These are phyloP conservation scores for Vidua macroura DNA, from an alignment of 2,113 vertebrate genomes.

Conservation along the genomic window DNA sequence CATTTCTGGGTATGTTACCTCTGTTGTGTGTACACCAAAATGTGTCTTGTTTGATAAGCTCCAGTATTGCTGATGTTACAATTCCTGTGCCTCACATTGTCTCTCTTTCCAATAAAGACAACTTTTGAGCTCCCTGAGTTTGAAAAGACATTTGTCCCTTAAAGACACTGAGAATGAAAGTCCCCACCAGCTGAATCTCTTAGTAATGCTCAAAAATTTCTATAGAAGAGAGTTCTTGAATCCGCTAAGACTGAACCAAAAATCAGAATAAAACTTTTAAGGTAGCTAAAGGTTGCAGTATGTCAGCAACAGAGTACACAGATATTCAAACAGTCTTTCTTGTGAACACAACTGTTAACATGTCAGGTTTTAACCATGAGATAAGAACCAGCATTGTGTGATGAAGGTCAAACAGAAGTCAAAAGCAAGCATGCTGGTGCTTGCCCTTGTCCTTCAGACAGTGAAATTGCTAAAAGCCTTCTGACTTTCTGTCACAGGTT, in stretches of 20 bases:
- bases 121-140: not conserved
- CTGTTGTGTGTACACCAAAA: not conserved
- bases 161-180: not conserved
- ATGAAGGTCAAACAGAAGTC: conserved; percentile 6
- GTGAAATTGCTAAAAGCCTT: not conserved
- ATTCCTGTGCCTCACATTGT: not conserved
- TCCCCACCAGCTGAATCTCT: not conserved
- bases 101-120: not conserved
- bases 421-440: not conserved
- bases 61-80: not conserved
- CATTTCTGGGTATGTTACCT: fast-evolving
- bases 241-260: not conserved
- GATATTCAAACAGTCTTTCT: not conserved
- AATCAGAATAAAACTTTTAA: not conserved
- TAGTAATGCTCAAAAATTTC: not conserved
- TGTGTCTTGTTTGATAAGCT: fast-evolving
- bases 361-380: not conserved
- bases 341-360: not conserved
- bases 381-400: not conserved
- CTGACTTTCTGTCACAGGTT: not conserved
- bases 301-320: not conserved
- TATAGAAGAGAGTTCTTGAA: not conserved
- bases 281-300: not conserved
- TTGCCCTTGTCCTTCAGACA: not conserved
- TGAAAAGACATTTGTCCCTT: not conserved